Evolutionary conservation across 1,140 invertebrate species (phyloP), one percentile per base, ranked within the genome.

Genomic region (Teleopsis dalmanni): DNA sequence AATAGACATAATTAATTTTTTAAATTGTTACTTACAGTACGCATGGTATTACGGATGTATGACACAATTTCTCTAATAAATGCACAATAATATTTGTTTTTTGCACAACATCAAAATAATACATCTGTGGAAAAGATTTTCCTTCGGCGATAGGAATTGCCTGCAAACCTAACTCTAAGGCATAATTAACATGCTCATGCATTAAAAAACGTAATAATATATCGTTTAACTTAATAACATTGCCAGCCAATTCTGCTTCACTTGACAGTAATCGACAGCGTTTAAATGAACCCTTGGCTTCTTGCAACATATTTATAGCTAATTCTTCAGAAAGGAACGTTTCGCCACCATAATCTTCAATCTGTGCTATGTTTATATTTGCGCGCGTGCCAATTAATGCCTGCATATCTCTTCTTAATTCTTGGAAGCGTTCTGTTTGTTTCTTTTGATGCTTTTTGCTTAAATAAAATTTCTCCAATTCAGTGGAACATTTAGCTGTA

Each of bases 1-100:
- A 6, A 37, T 37, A 7, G 14, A 37, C 14, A 9, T 37, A 7
- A 29, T 29, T 22, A 21, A 21, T 7, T 23, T n/a, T 27, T 48
- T 42, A 54, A 43, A 37, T 16, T 18, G 4, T 14, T 47, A 72
- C 72, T 76, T 77, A 93, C 88, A 82, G 79, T 16, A 98, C 80
- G 56, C 95, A 81, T 22, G 94, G 93, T 33, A 96, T 74, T 4
- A 97, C 76, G 53, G 84, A 86, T 62, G 96, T 91, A 58, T 83
- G 84, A 68, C 95, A 97, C 57, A 95, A 88, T 70, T 96, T 96
- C 54, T 95, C 94, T 63, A 98, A 81, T 50, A 98, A 75, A 69
- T 95, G 88, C n/a, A 95, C 87, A 47, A 98, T 93, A 36, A 88
- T 88, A 70, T 96, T 97, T n/a, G 89, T 87, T 71, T 97, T 91